Percentiles rank a stretch among this genome's conserved stretches.
Evolutionary conservation across 2,113 vertebrate species (phyloP).

Genomic region (Platichthys stellatus): DNA sequence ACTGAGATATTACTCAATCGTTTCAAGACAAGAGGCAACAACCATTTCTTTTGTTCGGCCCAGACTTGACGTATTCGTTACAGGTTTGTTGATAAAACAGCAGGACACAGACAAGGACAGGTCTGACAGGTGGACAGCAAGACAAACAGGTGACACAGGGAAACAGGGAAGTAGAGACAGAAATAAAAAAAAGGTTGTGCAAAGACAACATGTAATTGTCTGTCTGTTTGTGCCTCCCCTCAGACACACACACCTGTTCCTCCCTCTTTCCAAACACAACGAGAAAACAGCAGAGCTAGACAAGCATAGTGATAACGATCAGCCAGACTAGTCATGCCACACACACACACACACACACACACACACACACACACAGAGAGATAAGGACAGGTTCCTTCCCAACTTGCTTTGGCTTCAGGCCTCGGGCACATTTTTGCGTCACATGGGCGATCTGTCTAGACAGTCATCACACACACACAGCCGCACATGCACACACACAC

Average conservation of each 20-base stretch:
- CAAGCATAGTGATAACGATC: slow-evolving; percentile 69
- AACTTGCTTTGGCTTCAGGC: slow-evolving; percentile 72
- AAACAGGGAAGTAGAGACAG: slow-evolving; percentile 25
- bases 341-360: not conserved
- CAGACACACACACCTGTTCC: slow-evolving; percentile 65
- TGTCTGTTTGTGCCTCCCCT: slow-evolving; percentile 31
- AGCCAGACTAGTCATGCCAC: slow-evolving; percentile 65
- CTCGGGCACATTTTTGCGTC: slow-evolving; percentile 72
- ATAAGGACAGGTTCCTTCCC: slow-evolving; percentile 67
- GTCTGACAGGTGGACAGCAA: slow-evolving; percentile 61
- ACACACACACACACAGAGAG: too few species aligned
- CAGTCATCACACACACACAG: slow-evolving; percentile 43
- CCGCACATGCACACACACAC: slow-evolving; percentile 6
- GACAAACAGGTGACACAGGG: slow-evolving; percentile 56
- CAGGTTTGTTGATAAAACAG: slow-evolving; percentile 11
- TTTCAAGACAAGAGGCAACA: not conserved
- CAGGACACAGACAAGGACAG: slow-evolving; percentile 26
- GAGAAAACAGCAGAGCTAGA: slow-evolving; percentile 64
- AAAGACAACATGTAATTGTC: slow-evolving; percentile 53
- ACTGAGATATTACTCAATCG: too few species aligned
- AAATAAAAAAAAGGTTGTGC: not conserved
- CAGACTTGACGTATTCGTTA: not conserved
- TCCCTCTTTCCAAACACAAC: slow-evolving; percentile 60
- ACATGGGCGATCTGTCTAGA: slow-evolving; percentile 78
- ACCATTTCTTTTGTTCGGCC: not conserved